Evolutionary conservation across 2,888 invertebrate species (phyloP), one percentile per base, ranked within the genome.

Genomic region (Psylliodes chrysocephalus): DNA sequence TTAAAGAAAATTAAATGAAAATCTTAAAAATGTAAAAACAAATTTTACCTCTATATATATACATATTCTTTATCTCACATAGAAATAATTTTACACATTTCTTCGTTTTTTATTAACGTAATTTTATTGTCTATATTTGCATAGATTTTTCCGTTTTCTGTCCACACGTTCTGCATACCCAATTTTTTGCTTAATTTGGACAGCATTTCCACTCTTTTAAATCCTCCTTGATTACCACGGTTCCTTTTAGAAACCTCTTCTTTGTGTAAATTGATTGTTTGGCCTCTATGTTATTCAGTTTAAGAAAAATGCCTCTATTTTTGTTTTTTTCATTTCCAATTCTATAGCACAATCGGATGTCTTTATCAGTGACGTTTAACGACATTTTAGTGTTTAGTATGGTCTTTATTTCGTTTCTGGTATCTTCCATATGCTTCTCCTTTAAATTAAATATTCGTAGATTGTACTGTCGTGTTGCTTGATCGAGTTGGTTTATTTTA

Each of bases 391-490:
- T 18, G 12, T 44, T 60, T 12, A 60, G 3, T 1, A 52, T 25
- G 4, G 15, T 42, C 40, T 33, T 51, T 2, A 60, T 5, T 51
- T 51, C 51, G 8, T 51, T 17, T 17, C 52, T 60, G n/a, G 60
- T 60, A 10, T 60, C 30, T 42, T 60, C 42, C 10, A 42, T 14
- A n/a, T 14, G 14, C n/a, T 51, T 51, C n/a, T 60, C 60, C 42
- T 60, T 17, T 4, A 51, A 10, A 30, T 17, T 60, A n/a, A 25
- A 47, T 47, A 1, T n/a, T n/a, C n/a, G n/a, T n/a, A n/a, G n/a
- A n/a, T n/a, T n/a, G n/a, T n/a, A n/a, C n/a, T n/a, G n/a, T n/a
- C n/a, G n/a, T n/a, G 22, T 49, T 2, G 22, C 40, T 49, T 57
- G 57, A 19, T 57, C 57, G 30, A 57, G 25, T 57, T 33, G 30